Evolutionary conservation across 2,888 invertebrate species (phyloP), one percentile per base, ranked within the genome.

Genomic region (Andrena praecox): DNA sequence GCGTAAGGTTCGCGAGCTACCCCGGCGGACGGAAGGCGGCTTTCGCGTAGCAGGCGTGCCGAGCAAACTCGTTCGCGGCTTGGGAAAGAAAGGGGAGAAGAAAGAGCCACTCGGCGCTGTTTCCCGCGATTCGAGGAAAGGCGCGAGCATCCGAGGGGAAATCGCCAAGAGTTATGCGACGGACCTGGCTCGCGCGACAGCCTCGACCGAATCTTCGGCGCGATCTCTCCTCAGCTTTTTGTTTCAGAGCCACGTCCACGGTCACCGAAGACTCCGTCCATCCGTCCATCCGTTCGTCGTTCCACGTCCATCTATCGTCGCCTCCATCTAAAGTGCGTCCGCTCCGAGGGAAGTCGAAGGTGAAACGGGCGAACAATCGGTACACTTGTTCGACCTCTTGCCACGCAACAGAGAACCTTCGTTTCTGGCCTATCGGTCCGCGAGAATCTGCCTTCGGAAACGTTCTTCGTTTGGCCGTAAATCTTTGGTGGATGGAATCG

Each of bases 241-340:
- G 81, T 89, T 88, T 89, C 82, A 77, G 79, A 71, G 72, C 80
- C 74, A 75, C 64, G 69, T 60, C 75, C 82, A 75, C 62, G 64
- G 77, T 71, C 67, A 74, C 69, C 75, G 56, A 52, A 59, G 48
- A 60, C 75, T 56, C 63, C 66, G 75, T 78, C 68, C 74, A 74
- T 54, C 64, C 77, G 72, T 72, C 73, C 54, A 75, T 77, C 84
- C 84, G 88, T 91, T 84, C 91, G 91, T 91, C 91, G 87, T 87
- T 42, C 12, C 16, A 42, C 42, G 77, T 77, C 84, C 84, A 89
- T 91, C 84, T 91, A 91, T 91, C 91, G 88, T 87, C 80, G 80
- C 77, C 73, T 86, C 82, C 85, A 91, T 91, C 91, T 91, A 85
- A 90, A 91, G 90, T 90, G 90, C 89, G 86, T 89, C 84, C 88